Evolutionary conservation across 2,113 vertebrate species (phyloP), one percentile per base, ranked within the genome.

Genomic region (Atractosteus spatula): DNA sequence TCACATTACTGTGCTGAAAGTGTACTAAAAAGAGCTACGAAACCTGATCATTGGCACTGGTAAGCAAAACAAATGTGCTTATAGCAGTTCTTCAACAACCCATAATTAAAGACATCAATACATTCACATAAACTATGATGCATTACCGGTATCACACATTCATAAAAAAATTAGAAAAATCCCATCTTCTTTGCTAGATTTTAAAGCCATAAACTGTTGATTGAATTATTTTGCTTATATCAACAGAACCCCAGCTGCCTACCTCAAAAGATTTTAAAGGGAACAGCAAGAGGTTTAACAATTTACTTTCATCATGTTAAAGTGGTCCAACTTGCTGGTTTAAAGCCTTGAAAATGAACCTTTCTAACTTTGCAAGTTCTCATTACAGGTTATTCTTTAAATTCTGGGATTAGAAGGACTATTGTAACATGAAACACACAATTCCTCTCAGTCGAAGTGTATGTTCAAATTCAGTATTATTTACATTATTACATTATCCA

Each of bases 31-130:
- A 59, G 57, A 59, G 14, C 14, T 59, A 59, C 4, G 57, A 8
- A 59, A 59, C 12, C 3, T n/a, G 57, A 59, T 59, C 12, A 59
- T 59, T 59, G 57, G 57, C 57, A 59, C 11, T 59, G 4, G 57
- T 14, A n/a, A 16, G 57, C 57, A 59, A 8, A 59, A 59, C 57
- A 59, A 59, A 59, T 13, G n/a, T 13, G 57, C 57, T 59, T 59
- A 59, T 59, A 59, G 57, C 57, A 59, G 57, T 6, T 59, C 57
- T 59, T 13, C 57, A 59, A 13, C 57, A n/a, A 59, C 57, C 57
- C 57, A 59, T 59, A 59, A 59, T 59, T 59, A 59, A 59, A 16
- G 57, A 59, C 12, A 59, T 59, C 57, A 59, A 14, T 59, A 59
- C 57, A 59, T 59, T 59, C 57, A 59, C 5, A 59, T 59, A 59